Conservation (phyloP, 1,140 invertebrate species). For the Elymnias hypermnestra region DNA sequence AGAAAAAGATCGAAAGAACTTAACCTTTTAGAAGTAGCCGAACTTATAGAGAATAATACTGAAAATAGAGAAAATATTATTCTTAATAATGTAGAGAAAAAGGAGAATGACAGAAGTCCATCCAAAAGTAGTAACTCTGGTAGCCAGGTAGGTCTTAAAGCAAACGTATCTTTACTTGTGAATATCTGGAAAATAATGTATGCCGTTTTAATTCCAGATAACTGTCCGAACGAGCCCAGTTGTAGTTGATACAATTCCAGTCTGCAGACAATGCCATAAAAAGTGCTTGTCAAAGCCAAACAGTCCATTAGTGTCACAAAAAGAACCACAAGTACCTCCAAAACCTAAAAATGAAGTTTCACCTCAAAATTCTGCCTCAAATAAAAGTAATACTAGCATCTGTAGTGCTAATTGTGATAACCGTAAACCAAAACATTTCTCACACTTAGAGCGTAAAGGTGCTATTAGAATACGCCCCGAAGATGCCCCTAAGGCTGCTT, state of each 20-base stretch:
- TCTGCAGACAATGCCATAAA: slow-evolving; percentile 84
- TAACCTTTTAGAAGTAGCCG: slow-evolving; percentile 76
- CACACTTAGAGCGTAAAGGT: slow-evolving; percentile 67
- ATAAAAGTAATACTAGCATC: slow-evolving; percentile 52
- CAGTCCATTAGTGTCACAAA: slow-evolving; percentile 68
- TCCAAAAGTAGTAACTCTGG: slow-evolving; percentile 84
- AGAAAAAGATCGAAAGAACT: slow-evolving; percentile 81
- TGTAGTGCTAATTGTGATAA: slow-evolving; percentile 63
- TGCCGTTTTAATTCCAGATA: slow-evolving; percentile 70
- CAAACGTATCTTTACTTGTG: not conserved
- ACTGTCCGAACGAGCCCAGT: slow-evolving; percentile 82
- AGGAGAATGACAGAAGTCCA: slow-evolving; percentile 78
- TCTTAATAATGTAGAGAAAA: slow-evolving; percentile 45
- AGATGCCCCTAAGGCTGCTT: slow-evolving; percentile 62
- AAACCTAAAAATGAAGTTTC: slow-evolving; percentile 54
- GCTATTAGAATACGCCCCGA: slow-evolving; percentile 66
- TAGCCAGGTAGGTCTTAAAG: slow-evolving; percentile 77
- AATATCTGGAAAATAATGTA: not conserved
- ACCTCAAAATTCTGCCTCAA: slow-evolving; percentile 58
- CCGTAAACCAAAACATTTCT: slow-evolving; percentile 54
- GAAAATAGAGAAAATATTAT: slow-evolving; percentile 37
- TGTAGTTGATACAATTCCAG: slow-evolving; percentile 79
- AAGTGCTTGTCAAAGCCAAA: slow-evolving; percentile 79
- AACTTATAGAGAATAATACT: slow-evolving; percentile 40
- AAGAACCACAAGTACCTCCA: slow-evolving; percentile 46